Evolutionary conservation across 2,113 vertebrate species (phyloP).

Genomic region (Urocitellus parryii): DNA sequence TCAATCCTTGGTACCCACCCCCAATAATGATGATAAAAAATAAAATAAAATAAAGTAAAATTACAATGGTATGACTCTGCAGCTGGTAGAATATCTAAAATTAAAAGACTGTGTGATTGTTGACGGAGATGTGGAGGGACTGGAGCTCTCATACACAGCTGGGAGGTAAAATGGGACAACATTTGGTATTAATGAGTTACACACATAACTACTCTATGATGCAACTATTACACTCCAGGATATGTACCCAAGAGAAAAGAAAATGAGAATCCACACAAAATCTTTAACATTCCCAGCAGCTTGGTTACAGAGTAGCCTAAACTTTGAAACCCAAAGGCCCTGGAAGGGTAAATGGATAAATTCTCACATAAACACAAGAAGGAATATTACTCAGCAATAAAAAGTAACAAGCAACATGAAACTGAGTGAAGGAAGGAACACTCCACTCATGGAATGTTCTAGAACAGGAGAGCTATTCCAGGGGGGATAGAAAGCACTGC

Average conservation of each 20-base stretch:
- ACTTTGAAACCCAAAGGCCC: neutral
- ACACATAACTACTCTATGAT: neutral
- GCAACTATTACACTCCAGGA: neutral
- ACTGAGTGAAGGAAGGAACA: neutral
- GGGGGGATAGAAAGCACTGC: neutral
- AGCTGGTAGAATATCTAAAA: neutral
- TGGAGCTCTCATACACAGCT: neutral
- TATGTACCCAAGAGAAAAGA: neutral
- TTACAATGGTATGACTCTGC: accelerated
- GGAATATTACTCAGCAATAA: too few relatives aligned
- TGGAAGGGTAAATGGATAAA: neutral
- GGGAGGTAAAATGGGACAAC: neutral
- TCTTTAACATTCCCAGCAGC: neutral
- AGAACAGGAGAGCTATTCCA: neutral
- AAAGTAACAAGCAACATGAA: neutral
- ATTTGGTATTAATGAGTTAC: neutral
- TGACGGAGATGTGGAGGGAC: too few relatives aligned
- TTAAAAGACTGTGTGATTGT: neutral
- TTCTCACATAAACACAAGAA: too few relatives aligned
- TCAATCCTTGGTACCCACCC: too few relatives aligned
- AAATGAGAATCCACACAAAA: neutral
- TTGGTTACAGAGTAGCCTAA: neutral
- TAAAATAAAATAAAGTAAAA: neutral
- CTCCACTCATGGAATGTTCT: neutral
- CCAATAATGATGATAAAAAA: too few relatives aligned